A percentile compares a stretch with the other conserved stretches of the same genome.
These are phyloP conservation scores for Leptobrachium ailaonicum DNA, from an alignment of 2,113 vertebrate genomes.

Conservation along the genomic window DNA sequence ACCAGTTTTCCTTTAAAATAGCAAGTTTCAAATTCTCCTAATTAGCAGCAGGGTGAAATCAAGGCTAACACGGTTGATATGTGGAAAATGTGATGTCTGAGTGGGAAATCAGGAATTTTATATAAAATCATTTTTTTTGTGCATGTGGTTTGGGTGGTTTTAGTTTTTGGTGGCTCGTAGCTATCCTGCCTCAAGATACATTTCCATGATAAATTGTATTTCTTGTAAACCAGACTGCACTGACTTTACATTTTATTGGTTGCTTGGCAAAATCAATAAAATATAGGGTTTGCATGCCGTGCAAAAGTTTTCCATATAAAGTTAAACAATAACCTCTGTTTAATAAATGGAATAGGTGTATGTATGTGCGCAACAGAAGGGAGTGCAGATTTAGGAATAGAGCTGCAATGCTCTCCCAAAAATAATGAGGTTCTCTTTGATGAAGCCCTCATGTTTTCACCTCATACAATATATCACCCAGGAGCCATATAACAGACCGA, in stretches of 20 bases:
- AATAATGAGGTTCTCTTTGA: slow-evolving; percentile 48
- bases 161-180: slow-evolving; percentile 40
- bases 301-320: slow-evolving; percentile 48
- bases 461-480: slow-evolving; percentile 46
- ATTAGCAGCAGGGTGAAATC: slow-evolving; percentile 50
- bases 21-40: background rate
- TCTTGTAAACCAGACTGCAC: slow-evolving; percentile 53
- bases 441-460: slow-evolving; percentile 48
- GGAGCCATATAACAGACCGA: slow-evolving; percentile 42
- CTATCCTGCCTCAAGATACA: slow-evolving; percentile 60
- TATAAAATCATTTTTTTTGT: slow-evolving; percentile 62
- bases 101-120: slow-evolving; percentile 68
- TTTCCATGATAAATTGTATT: slow-evolving; percentile 67
- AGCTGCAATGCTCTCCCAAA: slow-evolving; percentile 39
- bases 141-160: slow-evolving; percentile 60
- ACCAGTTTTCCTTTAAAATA: background rate
- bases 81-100: slow-evolving; percentile 58
- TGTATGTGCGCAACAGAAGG: slow-evolving; percentile 26
- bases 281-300: slow-evolving; percentile 31
- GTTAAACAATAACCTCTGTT: slow-evolving; percentile 47
- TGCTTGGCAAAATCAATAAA: slow-evolving; percentile 45
- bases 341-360: slow-evolving; percentile 39
- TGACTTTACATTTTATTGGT: slow-evolving; percentile 44
- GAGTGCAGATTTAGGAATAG: slow-evolving; percentile 32
- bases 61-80: slow-evolving; percentile 43